Conservation (phyloP, 2,797 vertebrate species). For the Pachyuromys duprasi region DNA sequence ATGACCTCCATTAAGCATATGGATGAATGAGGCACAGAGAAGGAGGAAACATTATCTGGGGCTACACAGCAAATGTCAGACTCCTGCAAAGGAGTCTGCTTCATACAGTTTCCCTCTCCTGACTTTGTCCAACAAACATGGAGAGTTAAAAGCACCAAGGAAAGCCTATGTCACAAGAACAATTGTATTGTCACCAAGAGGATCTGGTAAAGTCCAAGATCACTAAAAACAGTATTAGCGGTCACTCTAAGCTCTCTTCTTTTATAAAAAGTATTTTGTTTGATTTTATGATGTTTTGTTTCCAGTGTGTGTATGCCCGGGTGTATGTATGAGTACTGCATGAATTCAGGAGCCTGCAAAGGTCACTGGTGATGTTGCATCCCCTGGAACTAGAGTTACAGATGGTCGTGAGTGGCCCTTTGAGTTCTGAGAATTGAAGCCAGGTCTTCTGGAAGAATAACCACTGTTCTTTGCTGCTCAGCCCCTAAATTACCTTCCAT, state of each 20-base stretch:
- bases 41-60: conserved; percentile 22
- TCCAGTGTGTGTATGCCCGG: not conserved
- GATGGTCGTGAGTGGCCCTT: not conserved
- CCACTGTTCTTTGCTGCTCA: not conserved
- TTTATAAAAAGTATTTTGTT: not conserved
- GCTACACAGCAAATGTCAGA: conserved; percentile 14
- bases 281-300: not conserved
- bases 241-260: not conserved
- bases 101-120: not conserved
- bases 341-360: too few relatives aligned
- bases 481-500: not conserved
- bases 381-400: not conserved
- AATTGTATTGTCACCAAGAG: not conserved
- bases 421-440: not conserved
- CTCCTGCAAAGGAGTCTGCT: not conserved
- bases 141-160: not conserved
- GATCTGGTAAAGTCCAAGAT: not conserved
- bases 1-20: conserved; percentile 11
- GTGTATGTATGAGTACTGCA: not conserved
- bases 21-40: conserved; percentile 48
- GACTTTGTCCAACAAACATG: not conserved
- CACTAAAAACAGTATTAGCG: not conserved
- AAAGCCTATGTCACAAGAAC: not conserved
- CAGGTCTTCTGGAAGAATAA: not conserved
- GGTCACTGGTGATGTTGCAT: not conserved